A percentile compares a stretch with the other conserved stretches of the same genome.
Evolutionary conservation across 1,140 invertebrate species (phyloP).

Genomic region (Micrasema minimum): DNA sequence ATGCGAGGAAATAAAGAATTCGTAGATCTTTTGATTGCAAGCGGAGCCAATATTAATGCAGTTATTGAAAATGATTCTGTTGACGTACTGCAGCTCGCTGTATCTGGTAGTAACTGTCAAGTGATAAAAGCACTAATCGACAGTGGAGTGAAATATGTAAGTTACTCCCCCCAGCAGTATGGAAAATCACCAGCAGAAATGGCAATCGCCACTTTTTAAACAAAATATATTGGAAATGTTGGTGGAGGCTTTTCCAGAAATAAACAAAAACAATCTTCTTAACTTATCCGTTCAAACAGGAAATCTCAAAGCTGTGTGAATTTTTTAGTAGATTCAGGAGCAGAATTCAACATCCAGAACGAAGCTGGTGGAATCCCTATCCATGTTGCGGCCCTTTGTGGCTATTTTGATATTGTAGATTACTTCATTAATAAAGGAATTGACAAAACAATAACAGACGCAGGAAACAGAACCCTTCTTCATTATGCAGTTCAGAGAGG

Average conservation of each 20-base stretch:
- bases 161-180: too few relatives aligned
- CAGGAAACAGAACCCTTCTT: background rate
- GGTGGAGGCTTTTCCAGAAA: background rate
- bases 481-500: background rate
- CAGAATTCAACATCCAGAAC: background rate
- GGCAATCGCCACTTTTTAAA: background rate
- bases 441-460: background rate
- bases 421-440: background rate
- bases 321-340: background rate
- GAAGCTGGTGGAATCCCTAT: background rate
- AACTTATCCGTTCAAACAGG: background rate
- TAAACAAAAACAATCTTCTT: conserved; percentile 3
- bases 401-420: background rate
- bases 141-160: too few relatives aligned
- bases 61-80: too few relatives aligned
- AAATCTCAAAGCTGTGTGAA: background rate
- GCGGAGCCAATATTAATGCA: too few relatives aligned
- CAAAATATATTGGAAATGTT: background rate
- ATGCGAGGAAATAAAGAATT: too few relatives aligned
- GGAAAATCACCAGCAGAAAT: too few relatives aligned
- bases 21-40: too few relatives aligned
- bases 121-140: too few relatives aligned
- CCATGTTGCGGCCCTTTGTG: background rate
- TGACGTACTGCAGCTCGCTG: too few relatives aligned
- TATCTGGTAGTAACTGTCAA: too few relatives aligned